Base-by-base conservation (phyloP, 2,888 invertebrate genomes). In the Scaptodrosophila latifasciaeformis region DNA sequence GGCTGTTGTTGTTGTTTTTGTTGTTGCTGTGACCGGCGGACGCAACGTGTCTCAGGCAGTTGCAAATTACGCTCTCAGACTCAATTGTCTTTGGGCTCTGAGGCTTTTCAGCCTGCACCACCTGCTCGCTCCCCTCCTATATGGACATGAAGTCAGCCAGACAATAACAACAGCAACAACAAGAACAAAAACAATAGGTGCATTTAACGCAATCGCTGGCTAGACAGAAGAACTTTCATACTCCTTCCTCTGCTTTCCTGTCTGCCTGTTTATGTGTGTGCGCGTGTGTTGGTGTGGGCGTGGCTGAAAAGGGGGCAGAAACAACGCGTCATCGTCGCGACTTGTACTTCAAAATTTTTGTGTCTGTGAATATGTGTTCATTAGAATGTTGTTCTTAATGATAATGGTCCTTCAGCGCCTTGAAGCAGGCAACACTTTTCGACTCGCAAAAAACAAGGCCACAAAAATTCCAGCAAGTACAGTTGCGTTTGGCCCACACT, bases 41-140 rank as follows among this genome's bases (percentile, higher is more conserved):
- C 72, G 59, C 46, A 55, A 44, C 56, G 64, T 65, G 82, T 82
- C 76, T 78, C 79, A 81, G 82, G 76, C 79, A 81, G 82, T 74
- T 77, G 82, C 82, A 81, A 79, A 82, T 79, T 82, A 79, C 72
- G 76, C 79, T 80, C 78, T 68, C 80, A 81, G 78, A 77, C 82
- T 70, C 82, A 77, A 82, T 83, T 81, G 81, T 79, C 82, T 81
- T 83, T 75, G 62, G 81, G 78, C 76, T 77, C 35, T 43, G 77
- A 72, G 78, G 69, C 67, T 64, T 54, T 50, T 40, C 60, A 34
- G 43, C 44, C 46, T 34, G 31, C 15, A 17, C 19, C n/a, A n/a
- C n/a, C n/a, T n/a, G n/a, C n/a, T n/a, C n/a, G n/a, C n/a, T n/a
- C n/a, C n/a, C n/a, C n/a, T n/a, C n/a, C n/a, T n/a, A n/a, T n/a